Conservation (phyloP, 1,140 invertebrate species). For the Uloborus diversus region DNA sequence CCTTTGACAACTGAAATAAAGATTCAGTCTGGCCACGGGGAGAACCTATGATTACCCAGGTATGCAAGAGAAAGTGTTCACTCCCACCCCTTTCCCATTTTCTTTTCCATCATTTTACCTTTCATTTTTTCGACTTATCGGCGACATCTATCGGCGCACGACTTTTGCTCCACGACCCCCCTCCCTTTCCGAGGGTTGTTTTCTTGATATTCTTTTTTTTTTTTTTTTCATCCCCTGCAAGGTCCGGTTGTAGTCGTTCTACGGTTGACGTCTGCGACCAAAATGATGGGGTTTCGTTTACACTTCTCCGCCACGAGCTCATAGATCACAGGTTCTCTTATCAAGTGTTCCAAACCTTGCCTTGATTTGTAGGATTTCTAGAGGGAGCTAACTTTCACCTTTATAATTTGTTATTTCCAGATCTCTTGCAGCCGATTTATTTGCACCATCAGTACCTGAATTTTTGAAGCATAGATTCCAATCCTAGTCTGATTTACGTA, state of each 20-base stretch:
- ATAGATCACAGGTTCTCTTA: conserved; percentile 20
- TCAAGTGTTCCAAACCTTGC: background rate
- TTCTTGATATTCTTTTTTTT: conserved; percentile 3
- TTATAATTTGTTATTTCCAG: too few species aligned
- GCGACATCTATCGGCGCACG: conserved; percentile 50
- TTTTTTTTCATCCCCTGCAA: background rate
- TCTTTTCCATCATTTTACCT: background rate
- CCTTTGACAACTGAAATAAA: conserved; percentile 49
- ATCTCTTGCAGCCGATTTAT: too few species aligned
- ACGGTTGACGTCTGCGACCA: background rate
- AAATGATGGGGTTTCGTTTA: background rate
- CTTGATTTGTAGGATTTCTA: too few species aligned
- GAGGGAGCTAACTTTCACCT: too few species aligned
- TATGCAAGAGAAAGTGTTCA: conserved; percentile 31
- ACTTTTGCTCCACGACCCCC: conserved; percentile 10
- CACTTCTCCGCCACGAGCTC: background rate
- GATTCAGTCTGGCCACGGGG: conserved; percentile 19
- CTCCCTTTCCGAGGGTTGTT: background rate
- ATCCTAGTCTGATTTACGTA: too few species aligned
- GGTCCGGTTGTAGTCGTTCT: conserved; percentile 37
- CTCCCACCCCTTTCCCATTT: conserved; percentile 3
- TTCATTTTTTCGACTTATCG: conserved; percentile 40
- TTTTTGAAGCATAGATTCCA: too few species aligned
- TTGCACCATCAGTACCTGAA: too few species aligned
- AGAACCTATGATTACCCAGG: conserved; percentile 52